Evolutionary conservation across 2,888 invertebrate genomes (phyloP), one percentile per base, ranked within the genome.

Genomic region (Pollenia angustigena): DNA sequence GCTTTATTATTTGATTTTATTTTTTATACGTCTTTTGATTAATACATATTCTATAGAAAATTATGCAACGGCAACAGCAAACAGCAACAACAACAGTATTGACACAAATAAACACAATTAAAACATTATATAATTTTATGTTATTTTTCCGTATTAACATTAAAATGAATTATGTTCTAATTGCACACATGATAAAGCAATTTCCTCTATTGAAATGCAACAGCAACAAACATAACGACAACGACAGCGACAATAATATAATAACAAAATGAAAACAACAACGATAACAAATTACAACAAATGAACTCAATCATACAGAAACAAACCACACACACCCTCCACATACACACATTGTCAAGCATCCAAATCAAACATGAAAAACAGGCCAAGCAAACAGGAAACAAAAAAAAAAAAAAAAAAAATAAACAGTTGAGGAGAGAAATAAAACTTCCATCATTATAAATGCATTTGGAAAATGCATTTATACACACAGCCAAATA

Each of bases 141-240:
- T 83, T 86, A 72, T 80, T 81, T 84, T 81, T 81, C 42, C 62
- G 64, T 58, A 75, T 87, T 87, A 87, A 81, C 62, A 87, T 87
- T 81, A 84, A 85, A 88, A 87, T 88, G 79, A 88, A 85, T 87
- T 87, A 81, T 81, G 18, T 72, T 88, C 80, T 88, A 87, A 88
- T 88, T 87, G 88, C 66, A 75, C 79, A 81, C 83, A 85, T 69
- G 83, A 81, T 81, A 85, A 84, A 88, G 78, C 78, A 87, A 88
- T 88, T 81, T 88, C 66, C 85, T 62, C n/a, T 71, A 78, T 82
- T 84, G 71, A 79, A 87, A 80, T 72, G 74, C 32, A 84, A 80
- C 75, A 83, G 76, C 75, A 81, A 75, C 72, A 80, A 74, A 46
- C 23, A 60, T 23, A 50, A 62, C 44, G 62, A 48, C 54, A 62